Percentiles rank a stretch among this genome's conserved stretches.
Evolutionary conservation across 1,140 invertebrate species (phyloP).

Genomic region (Penaeus vannamei): DNA sequence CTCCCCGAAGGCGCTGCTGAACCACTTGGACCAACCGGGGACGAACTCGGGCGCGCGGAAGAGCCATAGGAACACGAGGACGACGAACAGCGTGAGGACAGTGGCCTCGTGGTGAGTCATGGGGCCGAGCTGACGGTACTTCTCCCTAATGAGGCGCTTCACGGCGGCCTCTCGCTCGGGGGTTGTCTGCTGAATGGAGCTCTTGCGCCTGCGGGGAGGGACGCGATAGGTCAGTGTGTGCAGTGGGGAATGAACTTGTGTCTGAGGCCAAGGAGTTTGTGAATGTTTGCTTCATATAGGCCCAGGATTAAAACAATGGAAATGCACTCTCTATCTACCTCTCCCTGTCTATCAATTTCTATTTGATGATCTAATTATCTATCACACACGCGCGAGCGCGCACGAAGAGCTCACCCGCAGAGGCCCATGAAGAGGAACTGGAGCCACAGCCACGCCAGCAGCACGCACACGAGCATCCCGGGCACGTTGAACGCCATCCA

Average conservation of each 20-base stretch:
- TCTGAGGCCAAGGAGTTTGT: not conserved
- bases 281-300: not conserved
- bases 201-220: not conserved
- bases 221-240: not conserved
- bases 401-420: conserved; percentile 26
- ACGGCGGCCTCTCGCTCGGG: conserved; percentile 69
- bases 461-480: conserved; percentile 81
- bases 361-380: conserved; percentile 74
- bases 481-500: conserved; percentile 74
- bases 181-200: conserved; percentile 25
- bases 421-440: conserved; percentile 83
- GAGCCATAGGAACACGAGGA: conserved; percentile 76
- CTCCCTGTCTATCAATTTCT: conserved; percentile 74
- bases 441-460: conserved; percentile 80
- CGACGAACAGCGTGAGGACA: conserved; percentile 75
- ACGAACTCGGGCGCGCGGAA: conserved; percentile 74
- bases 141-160: conserved; percentile 75
- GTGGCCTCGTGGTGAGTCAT: conserved; percentile 85
- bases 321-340: not conserved
- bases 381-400: not conserved
- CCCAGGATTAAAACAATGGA: not conserved
- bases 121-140: conserved; percentile 84
- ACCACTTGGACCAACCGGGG: conserved; percentile 73
- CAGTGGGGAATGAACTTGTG: not conserved
- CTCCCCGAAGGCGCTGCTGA: conserved; percentile 16